A percentile compares a stretch with the other conserved stretches of the same genome.
Evolutionary conservation across 2,113 vertebrate species (phyloP).

Genomic region (Butorides virescens): DNA sequence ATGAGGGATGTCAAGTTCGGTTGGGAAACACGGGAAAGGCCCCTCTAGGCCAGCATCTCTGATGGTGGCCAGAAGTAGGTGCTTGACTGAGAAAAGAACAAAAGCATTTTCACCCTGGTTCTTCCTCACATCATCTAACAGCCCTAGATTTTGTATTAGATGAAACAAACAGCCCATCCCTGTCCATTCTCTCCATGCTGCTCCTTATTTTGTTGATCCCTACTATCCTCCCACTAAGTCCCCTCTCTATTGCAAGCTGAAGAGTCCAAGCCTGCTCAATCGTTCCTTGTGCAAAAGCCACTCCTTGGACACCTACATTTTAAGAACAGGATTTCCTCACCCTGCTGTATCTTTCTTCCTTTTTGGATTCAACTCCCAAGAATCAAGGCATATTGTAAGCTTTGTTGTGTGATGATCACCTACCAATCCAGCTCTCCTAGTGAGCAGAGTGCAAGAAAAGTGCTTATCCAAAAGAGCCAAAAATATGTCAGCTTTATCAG

Average conservation of each 20-base stretch:
- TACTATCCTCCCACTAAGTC: neutral
- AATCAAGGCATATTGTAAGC: neutral
- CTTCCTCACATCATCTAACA: neutral
- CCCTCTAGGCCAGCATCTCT: neutral
- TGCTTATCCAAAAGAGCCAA: neutral
- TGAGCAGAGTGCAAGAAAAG: fast-evolving
- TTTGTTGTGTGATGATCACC: neutral
- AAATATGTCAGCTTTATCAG: neutral
- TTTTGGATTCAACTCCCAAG: neutral
- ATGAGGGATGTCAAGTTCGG: fast-evolving
- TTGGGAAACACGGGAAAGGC: neutral
- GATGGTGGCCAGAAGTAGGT: neutral
- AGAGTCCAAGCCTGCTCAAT: neutral
- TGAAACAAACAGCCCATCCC: neutral
- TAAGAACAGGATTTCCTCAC: neutral
- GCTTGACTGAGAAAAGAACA: neutral
- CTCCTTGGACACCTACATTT: neutral
- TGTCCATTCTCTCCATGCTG: neutral
- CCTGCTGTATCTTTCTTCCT: neutral
- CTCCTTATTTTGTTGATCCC: neutral
- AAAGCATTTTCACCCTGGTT: neutral
- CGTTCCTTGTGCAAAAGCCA: neutral
- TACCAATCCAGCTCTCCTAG: neutral
- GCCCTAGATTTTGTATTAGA: neutral
- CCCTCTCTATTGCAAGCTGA: neutral